Evolutionary conservation across 2,113 vertebrate genomes (phyloP).

Genomic region (Paralichthys olivaceus): DNA sequence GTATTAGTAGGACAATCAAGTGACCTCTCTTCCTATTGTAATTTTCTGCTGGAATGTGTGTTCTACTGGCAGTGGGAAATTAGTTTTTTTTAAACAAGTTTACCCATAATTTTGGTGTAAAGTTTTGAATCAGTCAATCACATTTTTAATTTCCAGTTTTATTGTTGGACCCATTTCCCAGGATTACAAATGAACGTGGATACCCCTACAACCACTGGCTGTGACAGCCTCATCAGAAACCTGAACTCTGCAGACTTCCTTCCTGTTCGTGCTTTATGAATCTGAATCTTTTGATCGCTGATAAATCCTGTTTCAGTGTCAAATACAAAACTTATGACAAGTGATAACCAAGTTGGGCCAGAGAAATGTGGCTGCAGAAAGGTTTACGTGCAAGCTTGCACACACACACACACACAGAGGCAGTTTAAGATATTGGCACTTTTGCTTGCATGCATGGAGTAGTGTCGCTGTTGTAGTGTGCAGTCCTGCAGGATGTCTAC

Average conservation of each 20-base stretch:
- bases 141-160: too few species aligned
- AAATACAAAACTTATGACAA: conserved; percentile 6
- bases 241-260: conserved; percentile 1
- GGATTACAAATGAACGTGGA: too few species aligned
- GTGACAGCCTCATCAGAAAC: too few species aligned
- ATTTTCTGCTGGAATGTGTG: neutral
- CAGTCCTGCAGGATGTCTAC: conserved; percentile 3
- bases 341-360: conserved; percentile 26
- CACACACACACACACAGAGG: conserved; percentile 7
- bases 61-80: too few species aligned
- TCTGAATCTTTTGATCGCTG: conserved; percentile 13
- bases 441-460: conserved; percentile 1
- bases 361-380: conserved; percentile 10
- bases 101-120: neutral
- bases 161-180: too few species aligned
- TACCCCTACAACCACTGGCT: too few species aligned
- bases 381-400: conserved; percentile 33
- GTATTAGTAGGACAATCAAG: too few species aligned
- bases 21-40: too few species aligned
- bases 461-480: neutral
- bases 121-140: neutral
- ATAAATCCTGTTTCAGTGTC: too few species aligned
- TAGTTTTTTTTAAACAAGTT: too few species aligned
- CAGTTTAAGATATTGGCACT: conserved; percentile 6
- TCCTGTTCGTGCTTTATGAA: conserved; percentile 20